phyloP scores from a whole-genome alignment of 2,113 vertebrate genomes.

The Corynorhinus townsendii region DNA sequence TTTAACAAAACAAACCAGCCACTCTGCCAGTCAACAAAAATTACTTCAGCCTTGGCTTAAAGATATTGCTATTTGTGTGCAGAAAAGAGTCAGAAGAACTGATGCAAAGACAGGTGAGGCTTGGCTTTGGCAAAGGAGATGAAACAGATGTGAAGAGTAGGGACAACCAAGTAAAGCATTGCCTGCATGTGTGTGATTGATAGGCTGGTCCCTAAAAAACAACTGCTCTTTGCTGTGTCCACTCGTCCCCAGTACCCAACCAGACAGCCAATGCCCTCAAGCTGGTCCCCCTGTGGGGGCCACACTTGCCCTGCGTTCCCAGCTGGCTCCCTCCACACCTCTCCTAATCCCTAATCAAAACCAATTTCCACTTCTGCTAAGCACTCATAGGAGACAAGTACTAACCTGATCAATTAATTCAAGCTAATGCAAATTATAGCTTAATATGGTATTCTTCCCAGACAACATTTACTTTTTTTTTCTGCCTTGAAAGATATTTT shows the following conservation, averaged over 20 bases:
- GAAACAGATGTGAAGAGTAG: neutral
- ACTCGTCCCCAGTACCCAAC: neutral
- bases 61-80: neutral
- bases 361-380: neutral
- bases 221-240: neutral
- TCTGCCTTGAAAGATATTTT: too few relatives aligned
- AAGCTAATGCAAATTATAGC: slow-evolving; percentile 57
- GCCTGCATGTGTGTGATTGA: neutral
- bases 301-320: neutral
- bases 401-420: slow-evolving; percentile 58
- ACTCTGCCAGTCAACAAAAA: neutral
- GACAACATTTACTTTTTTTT: slow-evolving; percentile 58
- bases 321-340: neutral
- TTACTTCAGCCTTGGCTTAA: neutral
- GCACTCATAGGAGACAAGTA: neutral
- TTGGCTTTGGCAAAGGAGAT: neutral
- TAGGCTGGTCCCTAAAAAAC: neutral
- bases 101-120: neutral
- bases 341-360: slow-evolving; percentile 26
- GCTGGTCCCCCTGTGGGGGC: neutral
- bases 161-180: neutral
- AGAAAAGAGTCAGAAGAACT: neutral
- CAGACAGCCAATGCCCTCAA: neutral
- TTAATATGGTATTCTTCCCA: slow-evolving; percentile 56
- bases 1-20: neutral